These are phyloP conservation scores for Drosophila neonasuta DNA, from an alignment of 2,888 invertebrate genomes.

Conservation along the genomic window DNA sequence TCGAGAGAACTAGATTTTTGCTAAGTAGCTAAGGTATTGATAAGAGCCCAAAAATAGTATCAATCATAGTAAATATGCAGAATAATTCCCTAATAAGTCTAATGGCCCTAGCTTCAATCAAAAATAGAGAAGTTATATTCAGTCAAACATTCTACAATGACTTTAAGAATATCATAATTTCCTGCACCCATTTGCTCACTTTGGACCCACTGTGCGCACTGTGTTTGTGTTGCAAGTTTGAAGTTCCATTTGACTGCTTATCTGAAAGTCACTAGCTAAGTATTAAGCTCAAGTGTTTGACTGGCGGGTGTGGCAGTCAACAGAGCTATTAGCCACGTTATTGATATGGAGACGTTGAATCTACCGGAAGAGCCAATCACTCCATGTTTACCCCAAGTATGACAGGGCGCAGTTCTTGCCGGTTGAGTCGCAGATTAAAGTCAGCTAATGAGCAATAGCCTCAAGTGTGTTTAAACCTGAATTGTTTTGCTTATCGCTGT, in stretches of 20 bases:
- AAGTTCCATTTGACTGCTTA: slow-evolving; percentile 24
- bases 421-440: slow-evolving; percentile 10
- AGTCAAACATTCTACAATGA: not conserved
- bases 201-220: slow-evolving; percentile 30
- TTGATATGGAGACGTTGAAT: slow-evolving; percentile 38
- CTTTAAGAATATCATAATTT: not conserved
- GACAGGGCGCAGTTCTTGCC: slow-evolving; percentile 28
- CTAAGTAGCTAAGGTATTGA: no score
- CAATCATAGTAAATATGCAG: no score
- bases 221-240: slow-evolving; percentile 3
- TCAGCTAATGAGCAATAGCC: slow-evolving; percentile 21
- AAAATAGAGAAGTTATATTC: no score
- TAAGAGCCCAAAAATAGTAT: no score
- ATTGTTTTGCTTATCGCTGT: not conserved
- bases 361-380: slow-evolving; percentile 47
- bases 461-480: slow-evolving; percentile 7
- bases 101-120: no score
- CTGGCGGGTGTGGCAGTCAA: slow-evolving; percentile 43
- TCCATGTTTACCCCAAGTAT: slow-evolving; percentile 33
- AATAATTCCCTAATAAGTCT: no score
- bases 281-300: slow-evolving; percentile 40
- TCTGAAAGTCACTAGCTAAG: slow-evolving; percentile 17
- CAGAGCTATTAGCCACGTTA: slow-evolving; percentile 30
- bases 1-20: no score
- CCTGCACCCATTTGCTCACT: not conserved